Conservation (phyloP, 2,113 vertebrate species). For the Mellivora capensis region DNA sequence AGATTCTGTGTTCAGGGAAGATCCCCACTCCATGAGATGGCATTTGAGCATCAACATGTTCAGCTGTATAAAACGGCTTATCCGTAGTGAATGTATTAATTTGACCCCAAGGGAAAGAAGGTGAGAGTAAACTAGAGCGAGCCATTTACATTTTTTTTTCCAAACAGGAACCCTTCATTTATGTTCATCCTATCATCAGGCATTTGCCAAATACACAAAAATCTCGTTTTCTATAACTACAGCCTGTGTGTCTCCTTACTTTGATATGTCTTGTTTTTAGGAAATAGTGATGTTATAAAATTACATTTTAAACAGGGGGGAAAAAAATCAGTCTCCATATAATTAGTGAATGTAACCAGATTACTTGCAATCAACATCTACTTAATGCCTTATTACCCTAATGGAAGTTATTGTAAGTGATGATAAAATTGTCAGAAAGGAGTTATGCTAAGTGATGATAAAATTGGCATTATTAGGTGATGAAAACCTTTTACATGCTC, state of each 20-base stretch:
- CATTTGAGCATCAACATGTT: neutral
- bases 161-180: conserved; percentile 2
- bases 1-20: neutral
- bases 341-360: conserved; percentile 61
- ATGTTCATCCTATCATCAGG: conserved; percentile 36
- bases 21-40: neutral
- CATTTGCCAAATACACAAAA: conserved; percentile 32
- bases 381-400: conserved; percentile 72
- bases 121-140: neutral
- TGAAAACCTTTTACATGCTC: conserved; percentile 51
- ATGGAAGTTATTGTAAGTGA: conserved; percentile 72
- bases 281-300: conserved; percentile 62
- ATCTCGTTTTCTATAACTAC: conserved; percentile 43
- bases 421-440: conserved; percentile 62
- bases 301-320: conserved; percentile 48
- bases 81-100: conserved; percentile 42
- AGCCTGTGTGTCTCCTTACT: neutral
- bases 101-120: conserved; percentile 43
- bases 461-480: conserved; percentile 50
- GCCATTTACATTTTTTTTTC: conserved; percentile 13
- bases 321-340: conserved; percentile 42
- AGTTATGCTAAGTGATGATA: conserved; percentile 56
- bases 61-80: neutral
- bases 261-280: conserved; percentile 42
- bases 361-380: conserved; percentile 71